Conservation (phyloP, 2,797 vertebrate species). For the Thaleichthys pacificus region DNA sequence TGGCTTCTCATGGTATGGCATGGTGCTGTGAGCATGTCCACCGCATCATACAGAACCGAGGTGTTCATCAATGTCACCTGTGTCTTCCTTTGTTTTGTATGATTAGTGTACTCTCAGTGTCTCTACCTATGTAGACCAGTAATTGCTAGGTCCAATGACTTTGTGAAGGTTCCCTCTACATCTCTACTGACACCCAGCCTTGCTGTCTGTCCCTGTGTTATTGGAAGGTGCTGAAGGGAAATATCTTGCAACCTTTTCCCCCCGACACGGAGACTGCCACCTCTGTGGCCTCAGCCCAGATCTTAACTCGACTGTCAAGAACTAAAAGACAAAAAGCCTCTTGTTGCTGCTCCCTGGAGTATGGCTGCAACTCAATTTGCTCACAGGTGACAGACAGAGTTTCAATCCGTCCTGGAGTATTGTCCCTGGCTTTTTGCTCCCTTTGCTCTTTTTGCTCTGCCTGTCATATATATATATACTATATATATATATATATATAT, state of each 20-base stretch:
- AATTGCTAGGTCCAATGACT: constrained; percentile 27
- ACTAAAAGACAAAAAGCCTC: constrained; percentile 60
- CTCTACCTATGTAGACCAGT: constrained; percentile 29
- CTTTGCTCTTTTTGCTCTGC: constrained; percentile 36
- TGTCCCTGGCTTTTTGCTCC: constrained; percentile 34
- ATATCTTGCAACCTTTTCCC: constrained; percentile 48
- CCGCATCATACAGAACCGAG: constrained; percentile 15
- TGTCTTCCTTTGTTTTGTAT: constrained; percentile 19
- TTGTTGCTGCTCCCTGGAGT: constrained; percentile 48
- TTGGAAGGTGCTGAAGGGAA: constrained; percentile 54
- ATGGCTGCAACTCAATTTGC: constrained; percentile 58
- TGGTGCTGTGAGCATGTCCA: not conserved
- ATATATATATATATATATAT: not conserved
- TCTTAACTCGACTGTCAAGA: constrained; percentile 61
- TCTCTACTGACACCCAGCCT: constrained; percentile 42
- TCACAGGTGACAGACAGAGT: constrained; percentile 46
- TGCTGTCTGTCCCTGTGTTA: constrained; percentile 47
- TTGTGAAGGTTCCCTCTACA: constrained; percentile 23
- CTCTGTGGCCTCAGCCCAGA: constrained; percentile 45
- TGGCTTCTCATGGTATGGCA: not conserved
- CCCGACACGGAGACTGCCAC: constrained; percentile 49
- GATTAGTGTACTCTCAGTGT: constrained; percentile 25
- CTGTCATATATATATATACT: not conserved
- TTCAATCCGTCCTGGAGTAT: constrained; percentile 52
- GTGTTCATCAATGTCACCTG: constrained; percentile 37